Percentiles rank a stretch among this genome's conserved stretches.
Conservation (phyloP, 2,888 invertebrate genomes). For the Phaedon cochleariae region DNA sequence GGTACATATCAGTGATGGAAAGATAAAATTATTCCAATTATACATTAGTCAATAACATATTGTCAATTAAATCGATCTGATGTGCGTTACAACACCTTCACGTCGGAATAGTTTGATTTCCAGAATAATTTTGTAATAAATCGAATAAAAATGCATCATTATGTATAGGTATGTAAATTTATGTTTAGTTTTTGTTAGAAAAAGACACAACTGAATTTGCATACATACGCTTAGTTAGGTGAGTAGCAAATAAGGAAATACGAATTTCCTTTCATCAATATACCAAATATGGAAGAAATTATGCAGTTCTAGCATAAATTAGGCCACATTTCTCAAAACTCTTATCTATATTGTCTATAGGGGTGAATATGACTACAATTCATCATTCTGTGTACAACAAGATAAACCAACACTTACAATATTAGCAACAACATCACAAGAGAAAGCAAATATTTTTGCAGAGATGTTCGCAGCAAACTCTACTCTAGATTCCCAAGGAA, state of each 20-base stretch:
- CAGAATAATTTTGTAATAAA: slow-evolving; percentile 18
- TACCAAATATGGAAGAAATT: neutral
- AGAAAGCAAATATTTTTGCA: no score
- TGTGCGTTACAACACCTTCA: slow-evolving; percentile 17
- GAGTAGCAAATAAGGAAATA: neutral
- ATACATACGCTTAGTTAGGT: neutral
- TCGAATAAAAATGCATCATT: slow-evolving; percentile 13
- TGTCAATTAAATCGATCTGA: slow-evolving; percentile 14
- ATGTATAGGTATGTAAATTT: slow-evolving; percentile 2
- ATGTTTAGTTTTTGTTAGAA: neutral
- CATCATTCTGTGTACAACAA: no score
- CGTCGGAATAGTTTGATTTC: slow-evolving; percentile 2
- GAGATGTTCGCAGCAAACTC: no score
- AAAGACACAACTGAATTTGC: neutral
- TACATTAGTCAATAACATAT: slow-evolving; percentile 3
- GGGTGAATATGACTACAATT: no score
- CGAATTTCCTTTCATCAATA: neutral
- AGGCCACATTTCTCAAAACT: no score
- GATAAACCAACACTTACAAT: no score
- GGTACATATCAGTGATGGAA: neutral
- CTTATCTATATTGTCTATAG: no score
- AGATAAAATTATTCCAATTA: slow-evolving; percentile 20
- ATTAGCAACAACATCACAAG: no score
- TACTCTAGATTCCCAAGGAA: no score
- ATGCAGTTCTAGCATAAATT: no score